Evolutionary conservation across 2,888 invertebrate species (phyloP).

Genomic region (Noctuana brunneofusca): DNA sequence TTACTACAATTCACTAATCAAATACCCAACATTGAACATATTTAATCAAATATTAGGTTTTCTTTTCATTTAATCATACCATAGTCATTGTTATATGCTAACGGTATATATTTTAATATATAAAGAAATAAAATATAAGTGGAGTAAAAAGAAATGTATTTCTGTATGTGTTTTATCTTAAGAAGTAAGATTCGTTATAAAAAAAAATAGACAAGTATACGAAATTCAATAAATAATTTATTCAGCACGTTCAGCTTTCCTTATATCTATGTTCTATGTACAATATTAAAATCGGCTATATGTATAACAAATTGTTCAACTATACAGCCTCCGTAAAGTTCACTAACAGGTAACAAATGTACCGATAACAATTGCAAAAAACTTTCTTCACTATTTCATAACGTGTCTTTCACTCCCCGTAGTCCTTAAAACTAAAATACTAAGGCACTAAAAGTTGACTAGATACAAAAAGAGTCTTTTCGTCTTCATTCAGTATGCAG

Average conservation of each 20-base stretch:
- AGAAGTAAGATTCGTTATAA: not conserved
- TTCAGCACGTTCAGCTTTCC: slow-evolving; percentile 42
- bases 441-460: slow-evolving; percentile 80
- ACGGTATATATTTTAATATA: no score
- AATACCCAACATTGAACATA: no score
- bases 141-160: no score
- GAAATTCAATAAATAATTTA: slow-evolving; percentile 71
- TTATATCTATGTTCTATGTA: slow-evolving; percentile 26
- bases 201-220: slow-evolving; percentile 13
- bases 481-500: slow-evolving; percentile 67
- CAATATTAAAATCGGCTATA: slow-evolving; percentile 41
- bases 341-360: slow-evolving; percentile 57
- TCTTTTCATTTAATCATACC: no score
- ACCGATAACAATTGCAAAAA: slow-evolving; percentile 29
- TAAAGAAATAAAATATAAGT: no score
- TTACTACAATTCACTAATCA: no score
- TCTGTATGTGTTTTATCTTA: no score
- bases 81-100: no score
- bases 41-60: no score
- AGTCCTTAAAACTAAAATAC: slow-evolving; percentile 23
- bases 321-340: slow-evolving; percentile 54
- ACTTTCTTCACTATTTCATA: slow-evolving; percentile 4
- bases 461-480: slow-evolving; percentile 78
- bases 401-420: slow-evolving; percentile 13
- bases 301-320: slow-evolving; percentile 45